Conservation (phyloP, 2,888 invertebrate genomes). For the Neoscelio sp. region DNA sequence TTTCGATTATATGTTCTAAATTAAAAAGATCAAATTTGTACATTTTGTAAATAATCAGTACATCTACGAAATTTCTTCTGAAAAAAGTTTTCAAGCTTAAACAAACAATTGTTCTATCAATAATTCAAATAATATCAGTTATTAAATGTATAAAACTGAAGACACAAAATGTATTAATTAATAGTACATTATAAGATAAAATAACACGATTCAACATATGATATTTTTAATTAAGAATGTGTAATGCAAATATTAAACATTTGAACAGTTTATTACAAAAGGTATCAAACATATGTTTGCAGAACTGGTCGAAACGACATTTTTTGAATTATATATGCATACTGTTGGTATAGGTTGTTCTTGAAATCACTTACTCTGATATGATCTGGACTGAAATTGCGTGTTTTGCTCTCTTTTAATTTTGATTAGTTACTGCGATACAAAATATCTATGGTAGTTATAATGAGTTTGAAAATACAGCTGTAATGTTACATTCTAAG, state of each 20-base stretch:
- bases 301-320: conserved; percentile 4
- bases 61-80: no score
- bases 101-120: no score
- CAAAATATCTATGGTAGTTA: conserved; percentile 15
- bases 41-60: no score
- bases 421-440: conserved; percentile 40
- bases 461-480: no score
- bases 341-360: background rate
- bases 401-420: conserved; percentile 36
- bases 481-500: no score
- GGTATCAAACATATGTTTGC: conserved; percentile 8
- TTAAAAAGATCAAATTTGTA: no score
- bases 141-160: no score
- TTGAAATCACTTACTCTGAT: conserved; percentile 39
- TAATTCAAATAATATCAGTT: no score
- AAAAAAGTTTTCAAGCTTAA: no score
- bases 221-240: conserved; percentile 41
- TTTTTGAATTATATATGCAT: conserved; percentile 32
- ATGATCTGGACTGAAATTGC: conserved; percentile 48
- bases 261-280: no score
- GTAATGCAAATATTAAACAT: background rate
- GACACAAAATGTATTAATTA: no score
- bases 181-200: no score
- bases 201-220: background rate
- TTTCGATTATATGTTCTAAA: background rate